Base-by-base conservation (phyloP, 2,113 vertebrate genomes). In the Channa maculata region DNA sequence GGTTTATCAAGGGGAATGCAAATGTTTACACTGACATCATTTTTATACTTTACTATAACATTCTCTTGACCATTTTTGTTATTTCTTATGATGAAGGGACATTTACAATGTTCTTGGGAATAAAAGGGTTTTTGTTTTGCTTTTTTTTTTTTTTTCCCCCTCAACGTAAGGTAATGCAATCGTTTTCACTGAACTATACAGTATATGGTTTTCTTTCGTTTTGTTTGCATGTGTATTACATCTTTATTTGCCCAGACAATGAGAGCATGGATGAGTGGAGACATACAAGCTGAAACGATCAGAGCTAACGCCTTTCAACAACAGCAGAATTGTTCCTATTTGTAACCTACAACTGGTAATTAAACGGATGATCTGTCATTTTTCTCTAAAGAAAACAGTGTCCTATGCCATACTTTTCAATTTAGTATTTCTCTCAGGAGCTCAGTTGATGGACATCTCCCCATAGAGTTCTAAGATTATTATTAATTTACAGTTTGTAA, bases 401-500 rank as follows among this genome's bases (percentile, higher is more conserved):
- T 52, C 66, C 45, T 66, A 3, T 74, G 48, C 39, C 37, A 13
- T 6, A 71, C 70, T 79, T 79, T 86, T 74, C 57, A 49, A 64
- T 79, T 77, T 86, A 79, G 79, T 43, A 59, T 83, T 71, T 80
- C 82, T 88, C 77, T 46, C 67, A 75, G 88, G 80, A 65, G 50
- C 15, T 41, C 24, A 34, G 52, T 81, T 89, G 86, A 91, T 90
- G 63, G 85, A 89, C 79, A 88, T 59, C 62, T 86, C 83, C 87
- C 88, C 70, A 73, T 48, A 77, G 84, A 83, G 74, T 81, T 41
- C 39, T 71, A 69, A 54, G 79, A 84, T 90, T 82, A 84, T 84
- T 89, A 84, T 90, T 86, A 82, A 91, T 93, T 91, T 84, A 67
- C 66, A 72, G 50, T 86, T 87, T 86, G 75, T 83, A 88, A 89